phyloP scores from a whole-genome alignment of 1,140 invertebrate genomes.

The Penaeus japonicus region DNA sequence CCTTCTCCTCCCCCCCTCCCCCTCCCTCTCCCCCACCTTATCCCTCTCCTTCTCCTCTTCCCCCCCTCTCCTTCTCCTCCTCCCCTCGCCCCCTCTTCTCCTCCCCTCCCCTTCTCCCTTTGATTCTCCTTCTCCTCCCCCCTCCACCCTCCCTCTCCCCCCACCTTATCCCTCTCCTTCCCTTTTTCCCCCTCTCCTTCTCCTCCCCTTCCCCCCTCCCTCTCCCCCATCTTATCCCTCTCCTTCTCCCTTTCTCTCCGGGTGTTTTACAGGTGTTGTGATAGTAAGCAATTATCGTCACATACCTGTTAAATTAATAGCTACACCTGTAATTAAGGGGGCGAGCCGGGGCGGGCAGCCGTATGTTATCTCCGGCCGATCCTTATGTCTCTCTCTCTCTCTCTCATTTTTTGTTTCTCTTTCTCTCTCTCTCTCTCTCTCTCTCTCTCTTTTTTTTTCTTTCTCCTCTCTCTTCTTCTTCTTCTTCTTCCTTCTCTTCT shows the following conservation, averaged over 20 bases:
- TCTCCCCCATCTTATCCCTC: not conserved
- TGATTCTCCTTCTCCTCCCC: too few relatives aligned
- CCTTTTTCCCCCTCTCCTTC: not conserved
- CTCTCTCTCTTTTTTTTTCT: not conserved
- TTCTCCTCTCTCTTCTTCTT: not conserved
- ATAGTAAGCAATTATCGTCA: not conserved
- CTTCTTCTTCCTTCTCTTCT: too few relatives aligned
- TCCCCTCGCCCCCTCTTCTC: not conserved
- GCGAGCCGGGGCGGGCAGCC: too few relatives aligned
- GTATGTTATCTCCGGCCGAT: not conserved
- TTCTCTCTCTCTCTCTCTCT: not conserved
- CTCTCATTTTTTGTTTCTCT: not conserved
- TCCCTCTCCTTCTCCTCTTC: too few relatives aligned
- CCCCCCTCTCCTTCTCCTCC: not conserved
- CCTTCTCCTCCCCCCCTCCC: too few relatives aligned
- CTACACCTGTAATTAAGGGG: not conserved
- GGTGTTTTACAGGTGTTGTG: constrained; percentile 6
- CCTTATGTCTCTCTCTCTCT: not conserved
- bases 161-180: not conserved
- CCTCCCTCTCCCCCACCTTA: too few relatives aligned
- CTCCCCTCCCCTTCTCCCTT: not conserved
- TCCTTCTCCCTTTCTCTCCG: not conserved
- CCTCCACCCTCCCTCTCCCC: not conserved
- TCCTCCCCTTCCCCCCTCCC: not conserved
- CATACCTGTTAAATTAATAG: constrained; percentile 1